These are phyloP conservation scores for Tonatia bakeri DNA, from an alignment of 2,113 vertebrate species.

Conservation along the genomic window DNA sequence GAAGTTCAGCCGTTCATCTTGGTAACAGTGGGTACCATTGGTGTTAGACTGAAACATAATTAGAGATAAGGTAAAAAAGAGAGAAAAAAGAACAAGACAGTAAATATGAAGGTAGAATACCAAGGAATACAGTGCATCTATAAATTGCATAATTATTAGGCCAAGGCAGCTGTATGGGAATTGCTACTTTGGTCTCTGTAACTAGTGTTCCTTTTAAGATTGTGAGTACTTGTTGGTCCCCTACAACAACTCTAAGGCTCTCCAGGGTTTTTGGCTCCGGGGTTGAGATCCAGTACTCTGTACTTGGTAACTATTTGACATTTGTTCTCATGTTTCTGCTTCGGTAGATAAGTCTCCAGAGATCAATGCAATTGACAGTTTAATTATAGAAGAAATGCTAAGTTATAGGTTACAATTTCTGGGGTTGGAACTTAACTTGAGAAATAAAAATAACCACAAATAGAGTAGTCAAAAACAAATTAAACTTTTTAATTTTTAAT, in stretches of 20 bases:
- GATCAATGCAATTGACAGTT: constrained; percentile 13
- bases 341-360: background rate
- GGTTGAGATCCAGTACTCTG: background rate
- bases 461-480: background rate
- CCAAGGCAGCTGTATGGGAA: background rate
- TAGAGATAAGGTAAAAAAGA: background rate
- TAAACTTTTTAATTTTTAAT: background rate
- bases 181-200: background rate
- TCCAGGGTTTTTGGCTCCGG: background rate
- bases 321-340: constrained; percentile 25
- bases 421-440: constrained; percentile 36
- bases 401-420: background rate
- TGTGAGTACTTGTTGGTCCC: background rate
- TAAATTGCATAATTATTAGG: background rate
- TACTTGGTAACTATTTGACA: constrained; percentile 34
- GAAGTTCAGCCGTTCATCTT: background rate
- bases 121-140: background rate
- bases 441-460: constrained; percentile 29
- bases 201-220: background rate
- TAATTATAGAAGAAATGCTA: constrained; percentile 49
- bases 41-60: background rate
- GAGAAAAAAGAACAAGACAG: background rate
- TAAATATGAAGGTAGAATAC: background rate
- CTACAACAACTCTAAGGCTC: background rate
- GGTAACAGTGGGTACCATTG: background rate